A percentile compares a stretch with the other conserved stretches of the same genome.
Evolutionary conservation across 2,797 vertebrate genomes (phyloP).

Genomic region (Sparidentex hasta): DNA sequence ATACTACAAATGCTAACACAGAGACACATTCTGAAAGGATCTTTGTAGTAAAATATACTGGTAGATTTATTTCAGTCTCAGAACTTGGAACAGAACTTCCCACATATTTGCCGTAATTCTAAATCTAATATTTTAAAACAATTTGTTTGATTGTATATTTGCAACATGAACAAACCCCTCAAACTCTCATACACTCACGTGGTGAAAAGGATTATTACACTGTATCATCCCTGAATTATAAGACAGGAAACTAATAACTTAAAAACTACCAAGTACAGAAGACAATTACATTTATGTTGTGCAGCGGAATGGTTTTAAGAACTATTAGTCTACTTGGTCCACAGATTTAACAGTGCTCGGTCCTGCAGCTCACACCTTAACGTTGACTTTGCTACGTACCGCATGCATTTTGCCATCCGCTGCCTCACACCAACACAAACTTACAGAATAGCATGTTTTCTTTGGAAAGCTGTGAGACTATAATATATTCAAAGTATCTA

Average conservation of each 20-base stretch:
- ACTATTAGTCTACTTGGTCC: no score
- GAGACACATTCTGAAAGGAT: background rate
- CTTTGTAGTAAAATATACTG: background rate
- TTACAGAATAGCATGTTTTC: constrained; percentile 42
- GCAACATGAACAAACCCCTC: background rate
- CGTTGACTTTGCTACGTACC: background rate
- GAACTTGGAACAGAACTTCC: background rate
- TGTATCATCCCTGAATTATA: background rate
- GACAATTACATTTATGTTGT: no score
- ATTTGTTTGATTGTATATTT: background rate
- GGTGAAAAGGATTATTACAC: background rate
- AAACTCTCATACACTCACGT: background rate
- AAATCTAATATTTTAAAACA: background rate
- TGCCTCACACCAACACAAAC: constrained; percentile 27
- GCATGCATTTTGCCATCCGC: constrained; percentile 22
- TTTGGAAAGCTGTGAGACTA: constrained; percentile 31
- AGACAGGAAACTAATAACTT: background rate
- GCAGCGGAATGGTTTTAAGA: no score
- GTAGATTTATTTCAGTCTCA: background rate
- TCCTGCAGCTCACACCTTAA: background rate
- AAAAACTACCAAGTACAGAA: no score
- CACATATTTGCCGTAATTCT: background rate
- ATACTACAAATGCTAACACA: background rate
- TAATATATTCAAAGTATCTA: constrained; percentile 30
- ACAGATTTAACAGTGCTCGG: background rate